Conservation (phyloP, 1,140 invertebrate genomes). For the Leptestheria dahalacensis region DNA sequence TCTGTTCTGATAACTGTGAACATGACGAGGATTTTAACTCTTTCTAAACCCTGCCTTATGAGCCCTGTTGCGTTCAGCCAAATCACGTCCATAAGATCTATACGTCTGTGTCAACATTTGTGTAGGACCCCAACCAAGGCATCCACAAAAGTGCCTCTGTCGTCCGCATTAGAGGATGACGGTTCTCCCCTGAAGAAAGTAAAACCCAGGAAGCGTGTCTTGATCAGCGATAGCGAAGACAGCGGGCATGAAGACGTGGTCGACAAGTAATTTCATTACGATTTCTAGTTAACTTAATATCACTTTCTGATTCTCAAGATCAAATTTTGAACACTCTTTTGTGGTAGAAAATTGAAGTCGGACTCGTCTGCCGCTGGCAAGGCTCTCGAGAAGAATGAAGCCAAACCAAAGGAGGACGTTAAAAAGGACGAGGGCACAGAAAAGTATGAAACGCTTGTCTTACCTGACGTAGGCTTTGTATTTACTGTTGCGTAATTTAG, state of each 20-base stretch:
- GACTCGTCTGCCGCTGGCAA: too few species aligned
- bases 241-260: not conserved
- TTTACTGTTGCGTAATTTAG: too few species aligned
- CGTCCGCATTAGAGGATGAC: not conserved
- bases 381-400: too few species aligned
- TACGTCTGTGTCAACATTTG: not conserved
- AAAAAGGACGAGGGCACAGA: too few species aligned
- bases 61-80: not conserved
- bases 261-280: not conserved
- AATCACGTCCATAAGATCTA: not conserved
- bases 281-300: slow-evolving; percentile 9
- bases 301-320: not conserved
- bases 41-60: not conserved
- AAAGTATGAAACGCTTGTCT: not conserved
- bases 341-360: too few species aligned
- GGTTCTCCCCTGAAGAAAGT: not conserved
- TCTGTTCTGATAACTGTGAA: too few species aligned
- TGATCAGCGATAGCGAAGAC: not conserved
- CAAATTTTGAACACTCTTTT: slow-evolving; percentile 4
- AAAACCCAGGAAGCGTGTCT: not conserved
- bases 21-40: not conserved
- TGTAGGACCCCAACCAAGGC: not conserved
- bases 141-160: slow-evolving; percentile 9
- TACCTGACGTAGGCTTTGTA: too few species aligned
- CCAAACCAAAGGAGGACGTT: too few species aligned